Percentiles rank a stretch among this genome's conserved stretches.
Conservation (phyloP, 1,140 invertebrate species). For the Mya arenaria region DNA sequence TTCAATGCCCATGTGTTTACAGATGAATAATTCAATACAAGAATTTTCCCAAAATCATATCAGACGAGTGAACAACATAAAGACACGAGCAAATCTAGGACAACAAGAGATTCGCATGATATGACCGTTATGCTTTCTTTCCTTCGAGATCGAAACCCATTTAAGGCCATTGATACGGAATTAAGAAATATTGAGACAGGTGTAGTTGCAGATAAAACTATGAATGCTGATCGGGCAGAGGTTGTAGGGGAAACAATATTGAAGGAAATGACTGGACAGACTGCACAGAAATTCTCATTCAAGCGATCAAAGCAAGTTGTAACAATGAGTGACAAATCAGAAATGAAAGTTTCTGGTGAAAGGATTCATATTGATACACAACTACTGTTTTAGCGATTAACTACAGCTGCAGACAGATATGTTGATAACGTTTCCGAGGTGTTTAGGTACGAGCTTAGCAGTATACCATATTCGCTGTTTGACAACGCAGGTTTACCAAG, state of each 20-base stretch:
- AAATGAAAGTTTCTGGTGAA: neutral
- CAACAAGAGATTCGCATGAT: neutral
- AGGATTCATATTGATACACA: neutral
- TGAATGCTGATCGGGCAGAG: conserved; percentile 32
- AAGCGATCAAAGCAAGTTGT: conserved; percentile 8
- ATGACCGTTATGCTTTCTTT: neutral
- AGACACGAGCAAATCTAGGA: neutral
- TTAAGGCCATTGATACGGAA: neutral
- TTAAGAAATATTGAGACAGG: conserved; percentile 26
- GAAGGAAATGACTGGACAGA: neutral
- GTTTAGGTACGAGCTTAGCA: neutral
- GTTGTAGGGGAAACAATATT: conserved; percentile 19
- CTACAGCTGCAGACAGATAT: neutral
- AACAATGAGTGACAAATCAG: conserved; percentile 27
- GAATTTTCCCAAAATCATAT: neutral
- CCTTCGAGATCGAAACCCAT: neutral
- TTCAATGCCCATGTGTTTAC: conserved; percentile 13
- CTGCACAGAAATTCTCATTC: neutral
- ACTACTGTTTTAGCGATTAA: conserved; percentile 2
- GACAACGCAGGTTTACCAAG: neutral
- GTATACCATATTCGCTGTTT: conserved; percentile 32
- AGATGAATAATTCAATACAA: conserved; percentile 52
- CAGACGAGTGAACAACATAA: conserved; percentile 30
- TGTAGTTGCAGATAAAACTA: neutral
- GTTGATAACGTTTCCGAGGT: neutral